Base-by-base conservation (phyloP, 2,797 vertebrate genomes). In the Taeniopygia guttata region DNA sequence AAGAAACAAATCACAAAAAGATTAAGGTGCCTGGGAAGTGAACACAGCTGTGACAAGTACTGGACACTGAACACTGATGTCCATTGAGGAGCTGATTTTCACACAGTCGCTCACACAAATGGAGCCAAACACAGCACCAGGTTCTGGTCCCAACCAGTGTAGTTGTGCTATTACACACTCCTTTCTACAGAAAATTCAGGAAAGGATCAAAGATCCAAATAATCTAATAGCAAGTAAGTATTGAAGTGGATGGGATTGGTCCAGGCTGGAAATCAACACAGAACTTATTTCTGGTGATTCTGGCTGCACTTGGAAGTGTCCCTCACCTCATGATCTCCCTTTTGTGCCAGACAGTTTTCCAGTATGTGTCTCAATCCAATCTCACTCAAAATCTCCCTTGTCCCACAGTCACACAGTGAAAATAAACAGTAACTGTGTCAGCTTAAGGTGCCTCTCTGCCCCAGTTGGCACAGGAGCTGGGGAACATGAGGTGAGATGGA, bases 401-500 rank as follows among this genome's bases (percentile, higher is more conserved):
- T 84, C 52, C 49, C 34, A 45, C 23, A 40, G 62, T 55, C 68
- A 30, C 69, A 20, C 13, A 14, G 9, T 10, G 45, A 59, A 80
- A 89, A 84, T 21, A 58, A 87, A 38, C 1, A 7, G 60, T 32
- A 36, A 17, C 66, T 34, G 27, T 75, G 75, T 58, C 84, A 34
- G 4, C 7, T 20, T 17, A 22, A 91, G 72, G 66, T 84, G 74
- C 62, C 48, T 40, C 7, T 1, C 49, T 93, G 73, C 72, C 66
- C 78, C 46, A 34, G 51, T 4, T 87, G 84, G 79, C 70, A 64
- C 52, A 46, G 14, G 9, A 64, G 34, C 40, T 51, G 38, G 17
- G 74, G 68, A 88, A 52, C 63, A 54, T 21, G 43, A 48, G 90
- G 84, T 92, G 90, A 94, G 92, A 64, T 34, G 40, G 64, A 94